These are phyloP conservation scores for Drosophila formosana DNA, from an alignment of 2,888 invertebrate species.

Conservation along the genomic window DNA sequence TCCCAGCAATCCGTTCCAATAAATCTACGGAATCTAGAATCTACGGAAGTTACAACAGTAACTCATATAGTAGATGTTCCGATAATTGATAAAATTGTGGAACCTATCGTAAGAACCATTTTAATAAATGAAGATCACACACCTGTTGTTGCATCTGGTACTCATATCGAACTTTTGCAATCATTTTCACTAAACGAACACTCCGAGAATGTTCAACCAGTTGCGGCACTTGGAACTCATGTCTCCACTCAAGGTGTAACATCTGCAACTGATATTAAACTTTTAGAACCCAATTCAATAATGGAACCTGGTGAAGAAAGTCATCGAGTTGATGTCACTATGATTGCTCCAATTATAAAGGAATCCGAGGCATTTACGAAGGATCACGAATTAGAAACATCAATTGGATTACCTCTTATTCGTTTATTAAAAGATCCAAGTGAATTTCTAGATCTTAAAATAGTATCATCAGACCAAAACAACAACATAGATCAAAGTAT, in stretches of 20 bases:
- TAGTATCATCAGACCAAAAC: conserved; percentile 50
- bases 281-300: not conserved
- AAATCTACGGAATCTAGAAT: too few species aligned
- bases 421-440: conserved; percentile 64
- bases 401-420: conserved; percentile 39
- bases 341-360: not conserved
- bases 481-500: conserved; percentile 11
- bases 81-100: not conserved
- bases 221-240: not conserved
- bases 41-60: not conserved
- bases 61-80: not conserved
- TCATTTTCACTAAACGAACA: not conserved
- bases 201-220: not conserved
- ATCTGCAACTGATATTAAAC: not conserved
- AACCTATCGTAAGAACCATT: conserved; percentile 20
- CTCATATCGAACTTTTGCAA: not conserved
- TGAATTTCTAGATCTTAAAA: conserved; percentile 70
- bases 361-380: not conserved
- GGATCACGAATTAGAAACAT: conserved; percentile 6
- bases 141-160: not conserved
- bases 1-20: not conserved
- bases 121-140: conserved; percentile 25
- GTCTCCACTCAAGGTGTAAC: not conserved
- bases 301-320: not conserved
- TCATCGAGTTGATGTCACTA: not conserved